Percentiles rank a stretch among this genome's conserved stretches.
phyloP scores from a whole-genome alignment of 2,113 vertebrate species.

The Himantopus leucocephalus region DNA sequence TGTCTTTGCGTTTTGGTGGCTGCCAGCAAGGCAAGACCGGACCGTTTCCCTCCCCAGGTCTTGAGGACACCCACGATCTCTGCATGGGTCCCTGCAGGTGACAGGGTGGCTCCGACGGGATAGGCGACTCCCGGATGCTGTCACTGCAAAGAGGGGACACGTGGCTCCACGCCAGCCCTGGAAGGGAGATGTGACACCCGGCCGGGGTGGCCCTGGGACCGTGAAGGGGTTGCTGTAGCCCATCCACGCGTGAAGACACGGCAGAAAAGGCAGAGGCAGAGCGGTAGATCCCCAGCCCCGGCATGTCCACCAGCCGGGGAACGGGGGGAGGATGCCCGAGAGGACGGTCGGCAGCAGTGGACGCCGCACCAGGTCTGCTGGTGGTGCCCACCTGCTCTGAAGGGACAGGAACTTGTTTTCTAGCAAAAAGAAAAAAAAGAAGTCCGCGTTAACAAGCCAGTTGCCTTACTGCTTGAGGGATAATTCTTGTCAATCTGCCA shows the following conservation, averaged over 20 bases:
- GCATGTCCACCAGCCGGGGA: rapidly evolving
- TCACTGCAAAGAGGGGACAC: neutral
- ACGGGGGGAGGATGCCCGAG: rapidly evolving
- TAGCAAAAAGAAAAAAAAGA: too few species aligned
- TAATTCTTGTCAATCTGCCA: neutral
- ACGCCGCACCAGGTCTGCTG: rapidly evolving
- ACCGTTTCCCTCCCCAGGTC: neutral
- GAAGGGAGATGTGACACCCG: neutral
- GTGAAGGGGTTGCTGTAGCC: neutral
- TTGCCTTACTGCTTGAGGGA: neutral
- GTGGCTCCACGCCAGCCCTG: neutral
- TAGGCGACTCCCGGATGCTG: neutral
- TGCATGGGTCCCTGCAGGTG: neutral
- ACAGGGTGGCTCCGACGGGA: rapidly evolving
- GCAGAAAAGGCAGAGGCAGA: neutral
- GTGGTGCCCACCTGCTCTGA: rapidly evolving
- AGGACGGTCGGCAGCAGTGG: rapidly evolving
- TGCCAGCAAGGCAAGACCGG: neutral
- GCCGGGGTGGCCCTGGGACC: neutral
- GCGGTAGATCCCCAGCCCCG: neutral
- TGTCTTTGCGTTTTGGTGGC: neutral
- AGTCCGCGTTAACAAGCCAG: rapidly evolving
- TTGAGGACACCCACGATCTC: neutral
- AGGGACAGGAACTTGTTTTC: neutral
- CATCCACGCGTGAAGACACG: rapidly evolving